Evolutionary conservation across 2,113 vertebrate genomes (phyloP).

Genomic region (Triplophysa rosa): DNA sequence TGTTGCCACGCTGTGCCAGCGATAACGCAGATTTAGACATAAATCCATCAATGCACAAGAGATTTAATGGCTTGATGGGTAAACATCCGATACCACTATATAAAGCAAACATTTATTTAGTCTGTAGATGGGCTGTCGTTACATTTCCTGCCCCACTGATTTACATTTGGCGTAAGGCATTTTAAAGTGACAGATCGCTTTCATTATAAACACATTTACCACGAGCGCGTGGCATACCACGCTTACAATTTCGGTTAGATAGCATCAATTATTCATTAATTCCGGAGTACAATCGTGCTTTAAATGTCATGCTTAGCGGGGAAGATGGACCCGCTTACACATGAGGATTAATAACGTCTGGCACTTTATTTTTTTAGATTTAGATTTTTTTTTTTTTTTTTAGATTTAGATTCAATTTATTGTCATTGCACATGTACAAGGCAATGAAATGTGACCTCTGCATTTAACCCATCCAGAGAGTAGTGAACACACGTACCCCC

Average conservation of each 20-base stretch:
- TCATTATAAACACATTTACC: constrained; percentile 23
- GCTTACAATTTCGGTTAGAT: constrained; percentile 45
- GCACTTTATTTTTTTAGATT: too few species aligned
- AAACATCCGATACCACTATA: neutral
- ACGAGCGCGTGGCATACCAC: constrained; percentile 31
- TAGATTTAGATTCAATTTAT: too few species aligned
- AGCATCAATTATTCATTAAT: constrained; percentile 56
- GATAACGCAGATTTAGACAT: constrained; percentile 13
- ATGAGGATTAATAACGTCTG: constrained; percentile 32
- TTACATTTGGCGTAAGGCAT: constrained; percentile 4
- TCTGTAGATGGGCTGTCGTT: constrained; percentile 11
- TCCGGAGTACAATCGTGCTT: constrained; percentile 45
- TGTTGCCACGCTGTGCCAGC: constrained; percentile 1
- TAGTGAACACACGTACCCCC: too few species aligned
- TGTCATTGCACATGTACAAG: too few species aligned
- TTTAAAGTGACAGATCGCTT: constrained; percentile 5
- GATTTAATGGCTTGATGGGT: constrained; percentile 16
- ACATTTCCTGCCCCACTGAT: neutral
- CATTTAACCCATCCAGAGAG: too few species aligned
- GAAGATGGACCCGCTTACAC: constrained; percentile 5
- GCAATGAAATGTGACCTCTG: too few species aligned
- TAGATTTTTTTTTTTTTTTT: too few species aligned
- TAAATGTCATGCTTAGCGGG: constrained; percentile 54
- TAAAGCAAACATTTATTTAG: constrained; percentile 2
- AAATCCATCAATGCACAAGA: constrained; percentile 10